A percentile compares a stretch with the other conserved stretches of the same genome.
phyloP scores from a whole-genome alignment of 2,888 invertebrate genomes.

The Endotricha flammealis region DNA sequence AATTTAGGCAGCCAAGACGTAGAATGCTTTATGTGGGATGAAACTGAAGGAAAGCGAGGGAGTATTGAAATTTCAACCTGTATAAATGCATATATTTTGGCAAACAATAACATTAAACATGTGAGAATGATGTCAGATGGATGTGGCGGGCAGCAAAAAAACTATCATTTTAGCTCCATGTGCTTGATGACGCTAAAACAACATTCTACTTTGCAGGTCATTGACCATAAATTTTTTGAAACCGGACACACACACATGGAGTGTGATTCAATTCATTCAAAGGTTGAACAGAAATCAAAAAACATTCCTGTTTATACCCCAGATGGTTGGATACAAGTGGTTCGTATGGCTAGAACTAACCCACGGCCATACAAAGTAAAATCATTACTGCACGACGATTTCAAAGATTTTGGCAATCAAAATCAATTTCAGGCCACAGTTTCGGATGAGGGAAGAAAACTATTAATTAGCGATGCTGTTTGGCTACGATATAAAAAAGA shows the following conservation, averaged over 20 bases:
- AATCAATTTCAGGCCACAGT: too few species aligned
- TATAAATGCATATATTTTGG: constrained; percentile 20
- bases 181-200: constrained; percentile 9
- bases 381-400: background rate
- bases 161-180: constrained; percentile 20
- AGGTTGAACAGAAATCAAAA: background rate
- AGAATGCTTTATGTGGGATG: constrained; percentile 30
- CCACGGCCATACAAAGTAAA: too few species aligned
- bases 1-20: constrained; percentile 32
- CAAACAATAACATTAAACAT: constrained; percentile 10
- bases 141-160: constrained; percentile 27
- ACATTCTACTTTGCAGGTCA: constrained; percentile 2
- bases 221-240: constrained; percentile 15
- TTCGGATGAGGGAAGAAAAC: too few species aligned
- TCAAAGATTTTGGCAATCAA: too few species aligned
- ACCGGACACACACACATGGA: constrained; percentile 17
- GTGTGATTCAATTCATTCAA: background rate
- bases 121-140: constrained; percentile 25
- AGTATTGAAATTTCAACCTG: constrained; percentile 30
- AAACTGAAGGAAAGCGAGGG: constrained; percentile 32
- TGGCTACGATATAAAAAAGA: background rate
- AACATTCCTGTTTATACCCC: background rate
- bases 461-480: too few species aligned
- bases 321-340: background rate
- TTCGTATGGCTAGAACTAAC: background rate